Conservation (phyloP, 2,888 invertebrate species). For the Polymixis lichenea region DNA sequence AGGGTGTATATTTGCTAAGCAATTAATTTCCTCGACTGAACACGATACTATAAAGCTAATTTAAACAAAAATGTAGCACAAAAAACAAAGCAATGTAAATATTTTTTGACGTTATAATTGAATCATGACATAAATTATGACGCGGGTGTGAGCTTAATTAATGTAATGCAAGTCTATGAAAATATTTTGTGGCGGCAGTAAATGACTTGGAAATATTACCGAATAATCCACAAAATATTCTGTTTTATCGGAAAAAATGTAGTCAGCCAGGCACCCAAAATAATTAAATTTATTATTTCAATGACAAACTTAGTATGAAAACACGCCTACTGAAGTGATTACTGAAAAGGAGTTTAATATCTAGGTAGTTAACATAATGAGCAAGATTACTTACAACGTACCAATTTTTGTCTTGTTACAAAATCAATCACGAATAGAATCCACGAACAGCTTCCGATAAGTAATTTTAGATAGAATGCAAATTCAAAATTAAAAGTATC, state of each 20-base stretch:
- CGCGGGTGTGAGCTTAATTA: constrained; percentile 64
- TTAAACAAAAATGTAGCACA: background rate
- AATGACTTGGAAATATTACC: constrained; percentile 21
- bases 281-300: background rate
- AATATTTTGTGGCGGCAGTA: constrained; percentile 32
- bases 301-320: background rate
- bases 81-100: constrained; percentile 18
- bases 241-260: background rate
- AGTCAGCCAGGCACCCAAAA: background rate
- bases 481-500: background rate
- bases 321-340: background rate
- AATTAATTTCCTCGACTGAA: too few relatives aligned
- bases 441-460: background rate
- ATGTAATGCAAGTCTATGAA: constrained; percentile 61
- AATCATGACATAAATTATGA: constrained; percentile 51
- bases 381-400: constrained; percentile 2
- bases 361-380: background rate
- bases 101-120: constrained; percentile 40
- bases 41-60: background rate
- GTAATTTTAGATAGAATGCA: background rate
- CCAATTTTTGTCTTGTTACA: constrained; percentile 8
- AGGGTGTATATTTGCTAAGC: too few relatives aligned
- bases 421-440: constrained; percentile 17
- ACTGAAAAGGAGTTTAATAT: background rate
- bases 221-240: constrained; percentile 7